Evolutionary conservation across 1,140 invertebrate genomes (phyloP).

Genomic region (Dreissena rostriformis): DNA sequence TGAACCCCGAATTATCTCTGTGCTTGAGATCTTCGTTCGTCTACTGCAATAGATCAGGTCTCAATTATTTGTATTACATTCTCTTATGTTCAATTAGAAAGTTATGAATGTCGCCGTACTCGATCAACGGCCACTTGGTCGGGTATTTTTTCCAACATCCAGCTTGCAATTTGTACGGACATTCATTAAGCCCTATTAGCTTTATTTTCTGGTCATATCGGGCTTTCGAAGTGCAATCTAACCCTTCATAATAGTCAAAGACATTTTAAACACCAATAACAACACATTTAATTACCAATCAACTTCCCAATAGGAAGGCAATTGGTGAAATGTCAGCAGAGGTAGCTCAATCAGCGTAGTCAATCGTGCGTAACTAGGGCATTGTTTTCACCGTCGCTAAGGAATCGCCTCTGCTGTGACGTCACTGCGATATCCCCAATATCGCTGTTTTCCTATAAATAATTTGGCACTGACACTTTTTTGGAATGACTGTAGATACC

Average conservation of each 20-base stretch:
- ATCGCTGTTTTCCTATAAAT: too few species aligned
- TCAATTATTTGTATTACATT: too few species aligned
- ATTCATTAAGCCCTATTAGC: conserved; percentile 8
- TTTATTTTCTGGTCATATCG: conserved; percentile 18
- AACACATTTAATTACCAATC: conserved; percentile 1
- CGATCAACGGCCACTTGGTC: conserved; percentile 9
- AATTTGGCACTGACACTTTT: too few species aligned
- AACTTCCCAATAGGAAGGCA: background rate
- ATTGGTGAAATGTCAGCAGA: background rate
- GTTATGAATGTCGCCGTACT: conserved; percentile 15
- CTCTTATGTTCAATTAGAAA: background rate
- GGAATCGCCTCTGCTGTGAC: background rate
- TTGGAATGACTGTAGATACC: too few species aligned
- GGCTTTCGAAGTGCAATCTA: conserved; percentile 2
- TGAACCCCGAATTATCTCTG: too few species aligned
- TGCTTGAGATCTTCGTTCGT: too few species aligned
- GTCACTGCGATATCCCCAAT: background rate
- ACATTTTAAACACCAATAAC: background rate
- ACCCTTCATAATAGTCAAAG: conserved; percentile 9
- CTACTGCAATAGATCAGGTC: too few species aligned
- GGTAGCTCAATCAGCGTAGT: background rate
- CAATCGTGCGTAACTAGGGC: background rate
- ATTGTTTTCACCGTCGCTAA: conserved; percentile 13
- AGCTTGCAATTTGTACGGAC: conserved; percentile 1
- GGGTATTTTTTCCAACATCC: conserved; percentile 13